Evolutionary conservation across 2,113 vertebrate species (phyloP), one percentile per base, ranked within the genome.

Genomic region (Otus sunia): DNA sequence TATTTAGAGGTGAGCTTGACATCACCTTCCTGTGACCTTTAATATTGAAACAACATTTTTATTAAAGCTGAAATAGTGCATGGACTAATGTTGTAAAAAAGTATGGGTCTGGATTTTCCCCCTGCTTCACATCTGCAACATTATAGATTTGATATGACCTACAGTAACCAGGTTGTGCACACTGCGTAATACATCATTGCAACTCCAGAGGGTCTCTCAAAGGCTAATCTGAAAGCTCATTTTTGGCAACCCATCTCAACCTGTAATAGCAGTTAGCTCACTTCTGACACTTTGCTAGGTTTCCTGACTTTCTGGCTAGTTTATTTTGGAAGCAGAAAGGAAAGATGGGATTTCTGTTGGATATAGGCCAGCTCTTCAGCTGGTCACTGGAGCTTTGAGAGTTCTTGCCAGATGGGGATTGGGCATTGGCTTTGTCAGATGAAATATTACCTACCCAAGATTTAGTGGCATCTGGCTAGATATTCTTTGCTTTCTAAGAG

Each of bases 151-250:
- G 47, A 47, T 21, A 4, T 4, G 53, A 86, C 72, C 67, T 50
- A 11, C 32, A 2, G 2, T 15, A 45, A 4, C 49, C 0, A 0
- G 49, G 36, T 22, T 56, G 53, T 27, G 14, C 73, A 16, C 0
- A 0, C 63, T 66, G 41, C 37, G 11, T 21, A 23, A 62, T n/a
- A 22, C 0, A 0, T 62, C 67, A 52, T 22, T 56, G 3, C 23
- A 12, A 11, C 15, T 77, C 22, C 59, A 71, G n/a, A 43, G 50
- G 23, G 67, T 25, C 67, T 83, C 59, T 45, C 49, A 55, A 84
- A 82, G 32, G 36, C 78, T 69, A 50, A 90, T 69, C 86, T 73
- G 77, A 85, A 90, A 76, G 41, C 55, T 53, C 37, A 41, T 84
- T 86, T 90, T 36, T 67, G 73, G 41, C 30, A 59, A 56, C 55